Base-by-base conservation (phyloP, 2,888 invertebrate species). In the Scrobipalpa costella region DNA sequence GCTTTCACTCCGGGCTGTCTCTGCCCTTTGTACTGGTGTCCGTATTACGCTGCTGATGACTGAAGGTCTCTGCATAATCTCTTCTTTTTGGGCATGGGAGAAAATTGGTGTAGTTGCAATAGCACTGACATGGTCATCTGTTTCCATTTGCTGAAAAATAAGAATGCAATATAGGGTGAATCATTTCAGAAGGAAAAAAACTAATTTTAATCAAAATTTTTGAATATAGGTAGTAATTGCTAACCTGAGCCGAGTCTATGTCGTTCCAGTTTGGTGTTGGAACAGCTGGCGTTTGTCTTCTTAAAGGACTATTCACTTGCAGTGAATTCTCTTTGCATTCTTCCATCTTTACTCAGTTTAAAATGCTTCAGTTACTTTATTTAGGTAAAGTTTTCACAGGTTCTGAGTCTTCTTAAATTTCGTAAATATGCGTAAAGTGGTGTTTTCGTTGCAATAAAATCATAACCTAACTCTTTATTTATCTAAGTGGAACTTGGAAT, bases 211-310 rank as follows among this genome's bases (percentile, higher is more conserved):
- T 27, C 33, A 57, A 34, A 17, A 57, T 34, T 9, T 34, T 19
- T 36, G 27, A 27, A 40, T 17, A 47, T n/a, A n/a, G 2, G 8
- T 49, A 58, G 5, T n/a, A n/a, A n/a, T 11, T 11, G 13, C 11
- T 0, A 21, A 63, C 63, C 65, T 63, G 62, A 19, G 17, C 64
- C 15, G 52, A 57, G 15, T 47, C 66, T 63, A 64, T 65, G 17
- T 67, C 63, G 57, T 65, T 71, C 79, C 79, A 80, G 67, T 78
- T 74, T 57, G 79, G 74, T 55, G 73, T 75, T 13, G 78, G 79
- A 3, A 79, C 78, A 49, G 70, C 68, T 17, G 78, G 76, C 13
- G 73, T 72, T 36, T 61, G 65, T 21, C 63, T 63, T 62, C 70
- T 74, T 5, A 47, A 27, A 21, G 67, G 67, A 40, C 67, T 69